Percentiles rank a stretch among this genome's conserved stretches.
Conservation (phyloP, 1,140 invertebrate genomes). For the Aplysia californica region DNA sequence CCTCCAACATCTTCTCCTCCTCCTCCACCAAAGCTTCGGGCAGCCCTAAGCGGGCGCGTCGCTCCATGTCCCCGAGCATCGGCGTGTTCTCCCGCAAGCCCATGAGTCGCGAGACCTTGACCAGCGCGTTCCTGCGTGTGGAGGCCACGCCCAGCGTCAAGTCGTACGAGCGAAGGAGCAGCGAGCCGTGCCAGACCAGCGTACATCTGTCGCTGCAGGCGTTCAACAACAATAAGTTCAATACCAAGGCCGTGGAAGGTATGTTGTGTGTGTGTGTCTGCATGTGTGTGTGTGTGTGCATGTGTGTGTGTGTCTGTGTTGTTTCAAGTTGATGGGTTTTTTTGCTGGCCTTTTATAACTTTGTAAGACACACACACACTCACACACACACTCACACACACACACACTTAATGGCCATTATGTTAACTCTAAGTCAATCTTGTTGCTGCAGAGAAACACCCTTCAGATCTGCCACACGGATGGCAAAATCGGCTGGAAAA, state of each 20-base stretch:
- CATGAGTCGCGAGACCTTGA: constrained; percentile 16
- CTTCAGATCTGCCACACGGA: no score
- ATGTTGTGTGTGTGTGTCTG: no score
- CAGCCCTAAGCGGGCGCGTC: not conserved
- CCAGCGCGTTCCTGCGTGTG: constrained; percentile 26
- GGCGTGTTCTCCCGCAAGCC: constrained; percentile 14
- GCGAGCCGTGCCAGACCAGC: constrained; percentile 45
- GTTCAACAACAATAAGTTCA: constrained; percentile 15
- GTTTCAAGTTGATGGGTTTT: no score
- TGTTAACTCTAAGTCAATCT: no score
- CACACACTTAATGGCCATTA: no score
- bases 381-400: no score
- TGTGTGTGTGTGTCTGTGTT: no score
- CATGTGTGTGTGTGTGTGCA: no score
- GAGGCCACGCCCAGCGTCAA: constrained; percentile 39
- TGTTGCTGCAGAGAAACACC: no score
- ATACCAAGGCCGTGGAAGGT: not conserved
- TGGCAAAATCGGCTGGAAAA: no score
- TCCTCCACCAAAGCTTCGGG: not conserved
- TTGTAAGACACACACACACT: no score
- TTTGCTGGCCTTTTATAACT: no score
- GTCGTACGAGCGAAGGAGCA: constrained; percentile 46
- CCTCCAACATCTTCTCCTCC: not conserved
- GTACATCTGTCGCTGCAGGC: constrained; percentile 46
- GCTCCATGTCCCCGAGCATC: constrained; percentile 9